Base-by-base conservation (phyloP, 2,888 invertebrate genomes). In the Drosophila meridionalis region DNA sequence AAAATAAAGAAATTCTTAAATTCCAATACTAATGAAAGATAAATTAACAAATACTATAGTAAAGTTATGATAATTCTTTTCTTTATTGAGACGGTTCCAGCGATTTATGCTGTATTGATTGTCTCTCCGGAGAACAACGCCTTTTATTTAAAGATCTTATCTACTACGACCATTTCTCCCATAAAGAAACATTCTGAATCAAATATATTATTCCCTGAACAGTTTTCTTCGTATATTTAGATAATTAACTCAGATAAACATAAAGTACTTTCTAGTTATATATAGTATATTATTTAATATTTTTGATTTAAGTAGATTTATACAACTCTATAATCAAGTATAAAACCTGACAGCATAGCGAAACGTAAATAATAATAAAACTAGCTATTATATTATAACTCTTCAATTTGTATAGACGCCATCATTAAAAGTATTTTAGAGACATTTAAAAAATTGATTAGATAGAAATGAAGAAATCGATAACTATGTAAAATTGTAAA, bases 271-370 rank as follows among this genome's bases (percentile, higher is more conserved):
- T 36, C 67, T 42, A 47, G 43, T 52, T 67, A 57, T 40, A 53
- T 5, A 28, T 55, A 36, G 38, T 26, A 14, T 9, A 38, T 20
- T 32, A 56, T 68, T 59, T 38, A 48, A 55, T 11, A 55, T 20
- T 48, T 70, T 38, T 68, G 30, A 43, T 70, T 69, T 56, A 69
- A 60, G 69, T 70, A 69, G 69, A 26, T 42, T 43, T 53, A 26
- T 58, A 40, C n/a, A 28, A 40, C 42, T 59, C 55, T 40, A 67
- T 34, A 52, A 52, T 55, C 40, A 45, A 53, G 47, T 69, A 66
- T n/a, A 3, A 58, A 66, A 45, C 57, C 52, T 50, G 38, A 45
- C 32, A 42, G 50, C n/a, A 53, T 59, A 53, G 64, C 42, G 20
- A 47, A 64, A 36, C 42, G 36, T 48, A 30, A 48, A 56, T 36